Base-by-base conservation (phyloP, 2,113 vertebrate genomes). In the Poeciliopsis prolifica region DNA sequence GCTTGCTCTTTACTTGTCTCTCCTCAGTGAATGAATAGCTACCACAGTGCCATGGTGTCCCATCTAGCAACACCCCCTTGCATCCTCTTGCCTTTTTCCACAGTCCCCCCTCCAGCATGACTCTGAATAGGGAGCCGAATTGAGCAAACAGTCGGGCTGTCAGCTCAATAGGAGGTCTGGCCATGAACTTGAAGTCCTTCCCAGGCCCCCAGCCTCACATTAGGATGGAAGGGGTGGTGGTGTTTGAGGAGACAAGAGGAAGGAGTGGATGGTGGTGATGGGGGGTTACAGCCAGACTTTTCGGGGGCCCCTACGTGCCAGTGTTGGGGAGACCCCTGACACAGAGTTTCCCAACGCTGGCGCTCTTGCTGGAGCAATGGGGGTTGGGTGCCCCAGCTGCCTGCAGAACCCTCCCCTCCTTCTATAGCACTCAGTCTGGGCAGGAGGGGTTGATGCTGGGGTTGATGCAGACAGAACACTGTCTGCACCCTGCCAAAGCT, bases 121-220 rank as follows among this genome's bases (percentile, higher is more conserved):
- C 70, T 70, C 74, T 95, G 94, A 95, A 95, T 94, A 87, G 92
- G 86, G 88, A 90, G 81, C 88, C 86, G 90, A 92, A 93, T 92
- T 95, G 92, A 93, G 93, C 93, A 94, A 94, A 95, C 94, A 95
- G 94, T 94, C 93, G 84, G 94, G 76, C 94, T 95, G 94, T 95
- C 94, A 94, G 88, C 93, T 94, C 94, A 95, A 95, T 94, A 94
- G 94, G 94, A 92, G 93, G 94, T 93, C 92, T 94, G 93, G 91
- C 94, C 93, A 35, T 95, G 94, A 95, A 95, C 94, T 94, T 92
- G 77, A 93, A 95, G 93, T 93, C 87, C 92, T 94, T 94, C 94
- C 94, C 94, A 94, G 93, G 91, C 92, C 92, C 92, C 87, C 89
- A 85, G 88, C 80, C 83, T 93, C 93, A 91, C 92, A 92, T 88